Conservation (phyloP, 92 coral and sea anemone species). For the Scolanthus callimorphus region DNA sequence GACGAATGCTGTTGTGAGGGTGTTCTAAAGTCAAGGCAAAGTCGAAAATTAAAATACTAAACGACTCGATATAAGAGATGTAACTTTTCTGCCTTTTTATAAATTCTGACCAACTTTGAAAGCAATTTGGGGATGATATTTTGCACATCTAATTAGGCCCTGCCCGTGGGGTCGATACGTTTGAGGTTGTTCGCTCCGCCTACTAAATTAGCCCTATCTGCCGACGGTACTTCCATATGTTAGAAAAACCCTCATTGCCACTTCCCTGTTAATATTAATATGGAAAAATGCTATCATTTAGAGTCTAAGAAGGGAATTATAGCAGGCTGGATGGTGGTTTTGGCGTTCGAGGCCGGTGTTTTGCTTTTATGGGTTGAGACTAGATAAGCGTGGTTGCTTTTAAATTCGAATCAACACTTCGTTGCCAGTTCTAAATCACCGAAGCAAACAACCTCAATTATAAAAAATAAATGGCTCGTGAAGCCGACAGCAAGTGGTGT, state of each 20-base stretch:
- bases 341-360: too few relatives aligned
- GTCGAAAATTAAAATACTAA: neutral
- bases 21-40: neutral
- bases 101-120: too few relatives aligned
- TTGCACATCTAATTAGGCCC: constrained; percentile 7
- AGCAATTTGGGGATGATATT: neutral
- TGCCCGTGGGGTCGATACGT: constrained; percentile 35
- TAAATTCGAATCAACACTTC: constrained; percentile 1
- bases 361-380: too few relatives aligned
- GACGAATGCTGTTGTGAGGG: constrained; percentile 1
- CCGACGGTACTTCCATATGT: constrained; percentile 16
- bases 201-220: constrained; percentile 24
- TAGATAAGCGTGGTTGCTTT: too few relatives aligned
- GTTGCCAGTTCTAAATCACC: neutral
- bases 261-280: too few relatives aligned
- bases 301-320: too few relatives aligned
- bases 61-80: too few relatives aligned
- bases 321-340: too few relatives aligned
- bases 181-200: constrained; percentile 36
- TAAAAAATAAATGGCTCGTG: neutral
- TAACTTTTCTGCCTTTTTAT: neutral
- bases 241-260: constrained; percentile 12
- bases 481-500: neutral
- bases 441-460: neutral
- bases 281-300: too few relatives aligned